A percentile compares a stretch with the other conserved stretches of the same genome.
Conservation (phyloP, 2,113 vertebrate species). For the Gambusia affinis region DNA sequence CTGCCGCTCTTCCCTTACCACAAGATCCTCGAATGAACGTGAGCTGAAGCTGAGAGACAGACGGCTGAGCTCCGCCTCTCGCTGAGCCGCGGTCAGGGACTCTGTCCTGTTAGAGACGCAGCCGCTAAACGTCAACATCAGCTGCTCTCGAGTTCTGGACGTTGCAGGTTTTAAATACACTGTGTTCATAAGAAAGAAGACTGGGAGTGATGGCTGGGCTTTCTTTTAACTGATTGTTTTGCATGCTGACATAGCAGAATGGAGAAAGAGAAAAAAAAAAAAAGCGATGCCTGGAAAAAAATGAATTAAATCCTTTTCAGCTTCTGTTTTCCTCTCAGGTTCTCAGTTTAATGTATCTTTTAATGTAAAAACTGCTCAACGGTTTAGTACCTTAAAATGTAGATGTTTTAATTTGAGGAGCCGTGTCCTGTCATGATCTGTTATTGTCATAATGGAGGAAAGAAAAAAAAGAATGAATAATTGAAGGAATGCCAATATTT, state of each 20-base stretch:
- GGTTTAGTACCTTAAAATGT: constrained; percentile 26
- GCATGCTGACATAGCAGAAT: background rate
- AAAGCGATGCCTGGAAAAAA: background rate
- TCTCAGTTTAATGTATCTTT: constrained; percentile 10
- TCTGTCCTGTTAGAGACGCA: constrained; percentile 24
- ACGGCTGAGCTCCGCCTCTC: constrained; percentile 17
- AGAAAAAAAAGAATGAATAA: background rate
- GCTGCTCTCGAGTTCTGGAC: constrained; percentile 29
- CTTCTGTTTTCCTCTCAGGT: background rate
- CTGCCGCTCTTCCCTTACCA: constrained; percentile 91
- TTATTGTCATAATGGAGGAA: constrained; percentile 8
- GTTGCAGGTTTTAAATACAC: constrained; percentile 37
- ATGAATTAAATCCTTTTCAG: background rate
- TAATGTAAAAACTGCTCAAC: background rate
- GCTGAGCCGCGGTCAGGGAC: constrained; percentile 21
- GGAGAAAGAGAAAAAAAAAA: background rate
- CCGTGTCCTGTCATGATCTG: constrained; percentile 12
- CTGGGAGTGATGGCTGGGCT: constrained; percentile 24
- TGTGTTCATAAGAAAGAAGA: constrained; percentile 23
- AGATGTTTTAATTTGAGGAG: constrained; percentile 27
- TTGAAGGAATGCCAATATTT: background rate
- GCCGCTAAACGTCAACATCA: constrained; percentile 16
- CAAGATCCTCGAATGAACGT: constrained; percentile 86
- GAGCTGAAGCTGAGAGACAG: constrained; percentile 13
- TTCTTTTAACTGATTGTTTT: constrained; percentile 30